phyloP scores from a whole-genome alignment of 2,888 invertebrate species.

The Eupithecia inturbata region DNA sequence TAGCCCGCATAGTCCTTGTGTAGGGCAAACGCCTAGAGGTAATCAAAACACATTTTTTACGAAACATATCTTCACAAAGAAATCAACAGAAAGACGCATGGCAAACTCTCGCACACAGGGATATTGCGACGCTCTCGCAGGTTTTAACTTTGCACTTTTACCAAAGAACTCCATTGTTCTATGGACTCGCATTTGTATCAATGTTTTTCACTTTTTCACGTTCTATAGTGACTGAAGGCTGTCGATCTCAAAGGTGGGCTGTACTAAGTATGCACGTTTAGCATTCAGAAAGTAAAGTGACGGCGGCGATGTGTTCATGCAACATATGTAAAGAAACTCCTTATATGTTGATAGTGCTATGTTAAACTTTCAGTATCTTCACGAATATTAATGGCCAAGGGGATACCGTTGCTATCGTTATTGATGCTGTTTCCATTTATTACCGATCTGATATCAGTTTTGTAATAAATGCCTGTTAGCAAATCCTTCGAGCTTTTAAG shows the following conservation, averaged over 20 bases:
- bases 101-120: constrained; percentile 14
- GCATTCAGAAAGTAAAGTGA: neutral
- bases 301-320: neutral
- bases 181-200: constrained; percentile 32
- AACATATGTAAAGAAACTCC: neutral
- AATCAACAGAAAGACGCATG: constrained; percentile 2
- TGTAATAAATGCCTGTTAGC: no score
- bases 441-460: neutral
- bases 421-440: neutral
- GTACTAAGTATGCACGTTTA: neutral
- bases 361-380: neutral
- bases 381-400: neutral
- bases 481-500: no score
- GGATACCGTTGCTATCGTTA: neutral
- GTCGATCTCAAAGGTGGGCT: constrained; percentile 27
- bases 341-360: neutral
- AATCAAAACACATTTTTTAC: neutral
- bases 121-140: constrained; percentile 14
- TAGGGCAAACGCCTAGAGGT: neutral
- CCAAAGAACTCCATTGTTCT: constrained; percentile 38
- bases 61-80: neutral
- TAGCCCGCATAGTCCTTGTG: neutral
- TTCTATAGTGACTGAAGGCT: constrained; percentile 19
- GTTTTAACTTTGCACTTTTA: constrained; percentile 31
- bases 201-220: constrained; percentile 35